phyloP scores from a whole-genome alignment of 2,113 vertebrate genomes.

The Alouatta palliata region DNA sequence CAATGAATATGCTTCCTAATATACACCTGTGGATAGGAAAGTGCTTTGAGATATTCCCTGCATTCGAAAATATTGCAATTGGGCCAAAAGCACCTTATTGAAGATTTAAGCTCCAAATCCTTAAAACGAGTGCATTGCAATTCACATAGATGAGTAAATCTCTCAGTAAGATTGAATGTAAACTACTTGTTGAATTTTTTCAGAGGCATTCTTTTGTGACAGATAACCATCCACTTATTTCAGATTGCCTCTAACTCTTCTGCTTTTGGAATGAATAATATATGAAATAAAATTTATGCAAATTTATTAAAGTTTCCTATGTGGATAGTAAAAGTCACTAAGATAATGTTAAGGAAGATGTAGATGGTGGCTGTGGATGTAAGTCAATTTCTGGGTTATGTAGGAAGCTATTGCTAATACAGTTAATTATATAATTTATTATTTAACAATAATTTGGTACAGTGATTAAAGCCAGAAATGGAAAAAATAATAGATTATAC shows the following conservation, averaged over 20 bases:
- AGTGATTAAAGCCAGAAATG: not conserved
- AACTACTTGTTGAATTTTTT: not conserved
- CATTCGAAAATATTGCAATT: not conserved
- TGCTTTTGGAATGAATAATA: not conserved
- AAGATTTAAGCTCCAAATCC: not conserved
- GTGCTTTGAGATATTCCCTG: not conserved
- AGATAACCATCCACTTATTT: not conserved
- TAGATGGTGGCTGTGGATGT: not conserved
- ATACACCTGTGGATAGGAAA: not conserved
- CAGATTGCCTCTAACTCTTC: not conserved
- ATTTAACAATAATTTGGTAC: not conserved
- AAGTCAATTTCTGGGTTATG: not conserved
- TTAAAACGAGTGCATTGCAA: not conserved
- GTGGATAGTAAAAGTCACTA: not conserved
- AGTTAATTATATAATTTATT: slow-evolving; percentile 26
- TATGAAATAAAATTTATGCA: not conserved
- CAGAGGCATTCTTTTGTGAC: not conserved
- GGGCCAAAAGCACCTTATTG: not conserved
- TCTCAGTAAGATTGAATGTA: not conserved
- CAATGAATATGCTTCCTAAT: not conserved
- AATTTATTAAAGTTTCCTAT: not conserved
- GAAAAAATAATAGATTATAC: not conserved
- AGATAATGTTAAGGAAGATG: not conserved
- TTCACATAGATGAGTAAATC: not conserved
- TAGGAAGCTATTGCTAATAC: not conserved